These are phyloP conservation scores for Empidonax alnorum DNA, from an alignment of 2,113 vertebrate genomes.

Conservation along the genomic window DNA sequence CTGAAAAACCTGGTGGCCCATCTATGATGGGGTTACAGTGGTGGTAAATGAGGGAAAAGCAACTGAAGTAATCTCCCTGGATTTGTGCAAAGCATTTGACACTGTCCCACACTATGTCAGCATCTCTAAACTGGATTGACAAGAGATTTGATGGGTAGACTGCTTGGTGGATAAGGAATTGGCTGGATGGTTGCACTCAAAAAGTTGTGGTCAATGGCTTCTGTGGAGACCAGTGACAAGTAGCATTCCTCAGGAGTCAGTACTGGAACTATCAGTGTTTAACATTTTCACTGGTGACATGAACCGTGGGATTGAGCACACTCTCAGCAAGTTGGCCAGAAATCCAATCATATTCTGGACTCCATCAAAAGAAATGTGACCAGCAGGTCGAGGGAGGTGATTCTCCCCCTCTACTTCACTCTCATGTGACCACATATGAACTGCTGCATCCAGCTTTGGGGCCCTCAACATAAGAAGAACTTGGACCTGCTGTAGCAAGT, in stretches of 20 bases:
- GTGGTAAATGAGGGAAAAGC: not conserved
- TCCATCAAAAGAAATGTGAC: not conserved
- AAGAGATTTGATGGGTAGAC: not conserved
- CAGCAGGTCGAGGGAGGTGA: not conserved
- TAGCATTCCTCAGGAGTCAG: not conserved
- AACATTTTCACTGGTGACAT: accelerated
- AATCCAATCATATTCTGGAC: not conserved
- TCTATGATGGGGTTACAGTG: not conserved
- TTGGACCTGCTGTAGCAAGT: not conserved
- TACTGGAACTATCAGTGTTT: not conserved
- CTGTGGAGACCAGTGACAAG: accelerated
- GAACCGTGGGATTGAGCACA: not conserved
- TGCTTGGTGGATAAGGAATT: not conserved
- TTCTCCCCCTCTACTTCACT: not conserved
- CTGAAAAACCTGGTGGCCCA: not conserved
- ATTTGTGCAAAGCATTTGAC: not conserved
- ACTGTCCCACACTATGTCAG: not conserved
- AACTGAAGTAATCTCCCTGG: not conserved
- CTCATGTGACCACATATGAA: no score
- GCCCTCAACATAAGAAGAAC: not conserved
- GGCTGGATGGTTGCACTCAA: not conserved
- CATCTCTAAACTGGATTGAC: not conserved
- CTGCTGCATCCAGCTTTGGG: not conserved
- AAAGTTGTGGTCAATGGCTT: not conserved
- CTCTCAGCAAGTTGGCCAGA: not conserved